phyloP scores from a whole-genome alignment of 2,888 invertebrate genomes.

The Ypsolopha sequella region DNA sequence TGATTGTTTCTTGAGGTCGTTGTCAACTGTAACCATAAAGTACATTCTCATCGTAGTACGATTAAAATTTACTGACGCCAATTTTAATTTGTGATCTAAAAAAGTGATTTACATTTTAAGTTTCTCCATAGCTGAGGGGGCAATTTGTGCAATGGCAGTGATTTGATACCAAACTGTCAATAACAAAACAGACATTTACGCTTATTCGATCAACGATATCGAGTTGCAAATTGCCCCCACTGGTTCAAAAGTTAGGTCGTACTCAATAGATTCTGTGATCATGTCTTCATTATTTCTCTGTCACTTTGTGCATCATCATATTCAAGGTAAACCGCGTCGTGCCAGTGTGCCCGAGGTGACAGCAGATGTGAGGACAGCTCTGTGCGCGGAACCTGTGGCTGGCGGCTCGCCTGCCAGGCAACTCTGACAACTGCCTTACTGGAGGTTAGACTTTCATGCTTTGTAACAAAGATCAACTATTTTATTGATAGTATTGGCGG shows the following conservation, averaged over 20 bases:
- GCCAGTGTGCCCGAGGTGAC: slow-evolving; percentile 30
- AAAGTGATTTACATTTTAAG: neutral
- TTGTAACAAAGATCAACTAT: neutral
- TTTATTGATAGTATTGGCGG: no score
- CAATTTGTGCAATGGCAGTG: no score
- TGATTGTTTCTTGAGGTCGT: neutral
- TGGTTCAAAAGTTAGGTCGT: neutral
- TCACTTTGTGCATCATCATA: neutral
- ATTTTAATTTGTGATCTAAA: neutral
- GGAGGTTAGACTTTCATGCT: slow-evolving; percentile 50
- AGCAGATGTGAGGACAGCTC: slow-evolving; percentile 1
- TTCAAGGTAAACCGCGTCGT: slow-evolving; percentile 47
- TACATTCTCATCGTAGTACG: neutral
- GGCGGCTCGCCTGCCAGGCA: slow-evolving; percentile 56
- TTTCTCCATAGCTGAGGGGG: neutral
- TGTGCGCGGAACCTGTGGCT: slow-evolving; percentile 32
- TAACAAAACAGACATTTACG: no score
- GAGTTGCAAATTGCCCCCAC: no score
- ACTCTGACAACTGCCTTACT: slow-evolving; percentile 74
- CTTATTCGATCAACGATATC: no score
- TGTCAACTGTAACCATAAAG: neutral
- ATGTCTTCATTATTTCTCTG: neutral
- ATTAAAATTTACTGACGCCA: neutral
- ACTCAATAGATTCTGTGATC: neutral
- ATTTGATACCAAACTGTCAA: no score